These are phyloP conservation scores for Astur gentilis DNA, from an alignment of 2,113 vertebrate genomes.

Conservation along the genomic window DNA sequence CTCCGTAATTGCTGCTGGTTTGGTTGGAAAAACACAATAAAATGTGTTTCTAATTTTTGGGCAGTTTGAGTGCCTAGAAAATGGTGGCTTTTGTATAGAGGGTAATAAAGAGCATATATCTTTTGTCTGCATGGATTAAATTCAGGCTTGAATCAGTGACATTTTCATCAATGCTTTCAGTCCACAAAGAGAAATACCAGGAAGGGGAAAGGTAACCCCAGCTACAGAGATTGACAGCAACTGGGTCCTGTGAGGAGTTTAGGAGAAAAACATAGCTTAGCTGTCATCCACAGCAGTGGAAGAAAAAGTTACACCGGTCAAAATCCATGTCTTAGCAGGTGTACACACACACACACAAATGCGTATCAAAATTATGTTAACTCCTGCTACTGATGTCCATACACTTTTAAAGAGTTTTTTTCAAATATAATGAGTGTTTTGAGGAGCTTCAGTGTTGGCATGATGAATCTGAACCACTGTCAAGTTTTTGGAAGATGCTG, in stretches of 20 bases:
- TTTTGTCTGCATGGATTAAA: neutral
- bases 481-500: neutral
- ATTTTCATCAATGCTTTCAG: neutral
- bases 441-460: neutral
- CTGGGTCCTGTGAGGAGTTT: neutral
- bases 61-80: neutral
- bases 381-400: neutral
- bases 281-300: neutral
- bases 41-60: constrained; percentile 60
- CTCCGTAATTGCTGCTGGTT: constrained; percentile 4
- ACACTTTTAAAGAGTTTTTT: neutral
- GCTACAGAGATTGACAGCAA: neutral
- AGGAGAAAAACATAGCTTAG: neutral
- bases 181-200: neutral
- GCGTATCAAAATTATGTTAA: neutral
- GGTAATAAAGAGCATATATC: neutral
- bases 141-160: neutral
- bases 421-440: neutral
- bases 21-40: constrained; percentile 45
- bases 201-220: neutral
- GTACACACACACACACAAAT: neutral
- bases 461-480: neutral
- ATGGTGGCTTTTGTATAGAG: neutral
- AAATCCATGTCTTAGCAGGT: neutral
- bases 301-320: neutral